A percentile compares a stretch with the other conserved stretches of the same genome.
Conservation (phyloP, 2,888 invertebrate species). For the Gerris lacustris region DNA sequence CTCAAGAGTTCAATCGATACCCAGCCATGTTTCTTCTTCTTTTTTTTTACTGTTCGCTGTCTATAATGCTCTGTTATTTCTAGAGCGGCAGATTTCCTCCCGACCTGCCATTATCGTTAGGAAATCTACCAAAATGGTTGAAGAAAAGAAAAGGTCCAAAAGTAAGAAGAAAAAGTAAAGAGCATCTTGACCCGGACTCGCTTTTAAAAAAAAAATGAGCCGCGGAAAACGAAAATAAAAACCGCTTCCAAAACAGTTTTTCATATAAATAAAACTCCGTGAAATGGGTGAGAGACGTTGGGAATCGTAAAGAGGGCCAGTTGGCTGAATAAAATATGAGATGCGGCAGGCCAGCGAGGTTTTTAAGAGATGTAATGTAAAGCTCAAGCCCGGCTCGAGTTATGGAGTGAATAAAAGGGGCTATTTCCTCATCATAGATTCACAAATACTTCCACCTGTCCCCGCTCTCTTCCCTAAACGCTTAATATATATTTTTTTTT, state of each 20-base stretch:
- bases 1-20: background rate
- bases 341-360: background rate
- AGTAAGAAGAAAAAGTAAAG: background rate
- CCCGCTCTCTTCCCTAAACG: no score
- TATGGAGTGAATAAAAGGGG: background rate
- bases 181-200: background rate
- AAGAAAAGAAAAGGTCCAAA: background rate
- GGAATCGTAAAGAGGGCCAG: background rate
- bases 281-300: background rate
- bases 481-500: no score
- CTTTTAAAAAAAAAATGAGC: background rate
- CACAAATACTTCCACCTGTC: no score
- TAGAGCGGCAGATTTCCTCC: background rate
- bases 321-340: constrained; percentile 1
- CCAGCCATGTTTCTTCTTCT: background rate
- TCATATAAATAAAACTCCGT: background rate
- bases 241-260: background rate
- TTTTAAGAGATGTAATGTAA: background rate
- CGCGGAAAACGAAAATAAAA: background rate
- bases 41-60: background rate
- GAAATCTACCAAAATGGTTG: background rate
- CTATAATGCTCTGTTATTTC: background rate
- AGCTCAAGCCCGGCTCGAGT: background rate
- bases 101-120: background rate
- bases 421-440: no score